These are phyloP conservation scores for Scaeva pyrastri DNA, from an alignment of 2,888 invertebrate genomes.

Conservation along the genomic window DNA sequence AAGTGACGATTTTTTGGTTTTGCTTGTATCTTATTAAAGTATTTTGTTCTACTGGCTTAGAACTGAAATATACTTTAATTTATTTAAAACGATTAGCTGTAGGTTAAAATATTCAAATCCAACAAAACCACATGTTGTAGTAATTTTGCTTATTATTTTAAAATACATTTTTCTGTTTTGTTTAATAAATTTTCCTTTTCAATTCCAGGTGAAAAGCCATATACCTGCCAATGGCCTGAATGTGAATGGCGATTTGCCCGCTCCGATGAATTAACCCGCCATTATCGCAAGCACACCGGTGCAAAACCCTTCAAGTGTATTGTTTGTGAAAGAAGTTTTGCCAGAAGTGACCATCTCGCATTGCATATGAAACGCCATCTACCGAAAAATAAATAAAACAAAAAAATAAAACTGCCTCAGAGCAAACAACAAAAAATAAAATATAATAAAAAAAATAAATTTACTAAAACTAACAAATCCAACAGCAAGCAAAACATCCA, in stretches of 20 bases:
- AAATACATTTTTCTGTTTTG: neutral
- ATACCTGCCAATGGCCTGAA: conserved; percentile 98
- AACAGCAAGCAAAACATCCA: conserved; percentile 74
- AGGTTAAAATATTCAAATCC: too few relatives aligned
- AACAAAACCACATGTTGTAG: too few relatives aligned
- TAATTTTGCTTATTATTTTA: neutral
- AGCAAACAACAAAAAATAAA: conserved; percentile 55
- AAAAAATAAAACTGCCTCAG: conserved; percentile 80
- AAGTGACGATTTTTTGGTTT: too few relatives aligned
- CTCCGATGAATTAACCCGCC: conserved; percentile 97
- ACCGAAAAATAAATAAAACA: conserved; percentile 90
- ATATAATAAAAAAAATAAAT: too few relatives aligned
- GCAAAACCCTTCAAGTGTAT: conserved; percentile 98
- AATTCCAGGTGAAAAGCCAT: conserved; percentile 96
- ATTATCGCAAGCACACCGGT: conserved; percentile 98
- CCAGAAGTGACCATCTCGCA: conserved; percentile 97
- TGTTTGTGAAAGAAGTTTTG: conserved; percentile 97
- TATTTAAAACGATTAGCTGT: too few relatives aligned
- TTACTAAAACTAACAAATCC: conserved; percentile 54
- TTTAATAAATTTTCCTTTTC: conserved; percentile 22
- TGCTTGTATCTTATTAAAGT: too few relatives aligned
- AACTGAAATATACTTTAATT: too few relatives aligned
- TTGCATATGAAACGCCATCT: conserved; percentile 98
- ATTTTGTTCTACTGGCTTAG: too few relatives aligned
- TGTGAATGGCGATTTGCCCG: conserved; percentile 99